Percentiles rank a stretch among this genome's conserved stretches.
Evolutionary conservation across 2,113 vertebrate species (phyloP).

Genomic region (Abramis brama): DNA sequence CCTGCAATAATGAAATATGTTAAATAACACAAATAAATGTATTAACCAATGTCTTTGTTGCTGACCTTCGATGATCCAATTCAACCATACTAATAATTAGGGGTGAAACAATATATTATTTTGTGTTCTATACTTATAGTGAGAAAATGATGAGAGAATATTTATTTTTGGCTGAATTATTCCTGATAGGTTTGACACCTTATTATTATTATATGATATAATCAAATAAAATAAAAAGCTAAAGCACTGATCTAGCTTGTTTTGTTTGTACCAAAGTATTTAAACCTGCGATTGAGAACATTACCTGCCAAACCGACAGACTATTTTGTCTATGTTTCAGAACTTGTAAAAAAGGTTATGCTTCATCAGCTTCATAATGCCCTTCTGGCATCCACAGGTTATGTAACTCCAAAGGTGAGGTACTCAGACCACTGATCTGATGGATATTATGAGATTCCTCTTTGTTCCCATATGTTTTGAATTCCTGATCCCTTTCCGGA

Average conservation of each 20-base stretch:
- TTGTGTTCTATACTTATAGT: too few species aligned
- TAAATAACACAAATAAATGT: too few species aligned
- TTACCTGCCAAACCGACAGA: not conserved
- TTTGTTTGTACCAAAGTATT: not conserved
- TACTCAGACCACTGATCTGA: constrained; percentile 22
- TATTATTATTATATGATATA: not conserved
- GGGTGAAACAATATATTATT: too few species aligned
- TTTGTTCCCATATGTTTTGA: constrained; percentile 53
- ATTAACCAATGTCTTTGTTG: too few species aligned
- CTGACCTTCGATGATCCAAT: too few species aligned
- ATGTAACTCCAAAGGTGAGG: constrained; percentile 51
- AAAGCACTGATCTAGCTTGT: not conserved
- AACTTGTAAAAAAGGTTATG: not conserved
- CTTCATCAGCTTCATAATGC: not conserved
- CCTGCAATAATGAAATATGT: too few species aligned
- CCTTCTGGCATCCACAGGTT: constrained; percentile 36
- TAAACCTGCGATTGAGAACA: not conserved
- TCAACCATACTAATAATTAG: too few species aligned
- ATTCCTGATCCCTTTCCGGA: constrained; percentile 51
- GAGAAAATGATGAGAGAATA: not conserved
- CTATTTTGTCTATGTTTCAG: not conserved
- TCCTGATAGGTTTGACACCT: not conserved
- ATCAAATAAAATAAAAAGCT: not conserved
- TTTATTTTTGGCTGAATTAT: not conserved
- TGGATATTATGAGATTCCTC: constrained; percentile 27